Conservation (phyloP, 2,888 invertebrate genomes). For the Cataglyphis altisquamis region DNA sequence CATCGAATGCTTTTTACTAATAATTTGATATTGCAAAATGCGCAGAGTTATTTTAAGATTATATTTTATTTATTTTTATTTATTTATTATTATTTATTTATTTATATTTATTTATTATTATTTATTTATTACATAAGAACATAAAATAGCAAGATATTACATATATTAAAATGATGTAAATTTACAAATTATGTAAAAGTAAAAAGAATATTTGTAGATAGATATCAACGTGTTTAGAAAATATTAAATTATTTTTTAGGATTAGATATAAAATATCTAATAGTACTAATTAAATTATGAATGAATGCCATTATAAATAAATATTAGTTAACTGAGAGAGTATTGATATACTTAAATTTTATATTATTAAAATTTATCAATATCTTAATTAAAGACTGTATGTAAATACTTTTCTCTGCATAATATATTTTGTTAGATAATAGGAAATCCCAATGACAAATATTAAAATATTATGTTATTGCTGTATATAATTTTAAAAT, state of each 20-base stretch:
- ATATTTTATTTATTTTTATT: slow-evolving; percentile 29
- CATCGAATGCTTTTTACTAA: slow-evolving; percentile 6
- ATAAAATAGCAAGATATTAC: background rate
- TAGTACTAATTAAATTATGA: background rate
- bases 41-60: slow-evolving; percentile 10
- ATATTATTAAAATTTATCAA: slow-evolving; percentile 19
- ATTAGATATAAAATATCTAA: background rate
- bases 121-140: background rate
- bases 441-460: background rate
- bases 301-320: background rate
- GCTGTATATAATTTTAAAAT: slow-evolving; percentile 4
- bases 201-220: slow-evolving; percentile 18
- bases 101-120: no score
- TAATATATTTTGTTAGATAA: slow-evolving; percentile 7
- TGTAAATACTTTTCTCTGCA: slow-evolving; percentile 7
- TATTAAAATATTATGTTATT: slow-evolving; percentile 8
- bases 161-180: background rate
- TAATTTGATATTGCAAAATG: background rate
- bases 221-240: background rate
- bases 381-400: slow-evolving; percentile 35
- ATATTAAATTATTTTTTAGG: slow-evolving; percentile 16
- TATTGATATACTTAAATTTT: slow-evolving; percentile 19
- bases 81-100: background rate
- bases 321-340: slow-evolving; percentile 1
- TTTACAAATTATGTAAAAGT: slow-evolving; percentile 11